Base-by-base conservation (phyloP, 2,113 vertebrate genomes). In the Lutjanus erythropterus region DNA sequence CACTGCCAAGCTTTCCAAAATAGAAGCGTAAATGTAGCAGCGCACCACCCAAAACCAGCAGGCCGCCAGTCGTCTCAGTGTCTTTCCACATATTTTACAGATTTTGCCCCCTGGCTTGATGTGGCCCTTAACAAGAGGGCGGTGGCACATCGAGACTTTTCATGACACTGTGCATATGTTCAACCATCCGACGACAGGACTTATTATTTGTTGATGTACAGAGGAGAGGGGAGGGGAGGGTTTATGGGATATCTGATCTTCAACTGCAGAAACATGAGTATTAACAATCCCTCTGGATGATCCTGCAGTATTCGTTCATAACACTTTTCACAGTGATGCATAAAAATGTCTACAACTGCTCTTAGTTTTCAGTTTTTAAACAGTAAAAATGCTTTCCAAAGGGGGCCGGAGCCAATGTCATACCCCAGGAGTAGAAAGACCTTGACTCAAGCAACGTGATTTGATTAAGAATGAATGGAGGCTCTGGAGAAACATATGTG, bases 1-100 rank as follows among this genome's bases (percentile, higher is more conserved):
- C 75, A 79, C 74, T 72, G 80, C 74, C 80, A 62, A 70, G 60
- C 59, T 79, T 71, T 92, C 86, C 82, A 91, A 92, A 94, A 93
- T 91, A 93, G 88, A 86, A 69, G 71, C 60, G 41, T 80, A 73
- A 68, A 72, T 75, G 78, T 50, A 59, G 80, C 75, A 9, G 81
- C 16, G 75, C 83, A 86, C 90, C 90, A 83, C 88, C 88, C 91
- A 88, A 90, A 93, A 89, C 89, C 88, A 90, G 73, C 75, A 82
- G 86, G 58, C 60, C 59, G 81, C 39, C 71, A 25, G 84, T 61
- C 49, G 75, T 74, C 82, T 76, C 61, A 8, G 44, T 78, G 82
- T 86, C 71, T 80, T 89, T 70, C 16, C 78, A 69, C 68, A 55
- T 71, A 75, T 56, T 79, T 67, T 79, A 85, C 88, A 92, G 82